Conservation (phyloP, 1,140 invertebrate species). For the Temnothorax longispinosus region DNA sequence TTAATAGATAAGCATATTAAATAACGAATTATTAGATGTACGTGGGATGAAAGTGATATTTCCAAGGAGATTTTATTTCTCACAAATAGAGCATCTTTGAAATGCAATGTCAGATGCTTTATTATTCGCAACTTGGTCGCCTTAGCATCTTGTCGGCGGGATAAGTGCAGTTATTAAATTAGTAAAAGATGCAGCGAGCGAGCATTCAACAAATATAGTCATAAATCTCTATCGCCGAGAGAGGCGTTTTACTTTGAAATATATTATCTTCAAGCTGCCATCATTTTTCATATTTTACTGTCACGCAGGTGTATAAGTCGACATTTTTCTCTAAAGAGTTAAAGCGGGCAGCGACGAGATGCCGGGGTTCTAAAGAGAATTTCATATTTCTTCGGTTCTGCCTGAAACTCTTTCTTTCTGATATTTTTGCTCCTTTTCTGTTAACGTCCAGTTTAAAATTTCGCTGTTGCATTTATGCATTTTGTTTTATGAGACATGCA, state of each 20-base stretch:
- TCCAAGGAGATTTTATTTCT: neutral
- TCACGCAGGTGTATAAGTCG: slow-evolving; percentile 5
- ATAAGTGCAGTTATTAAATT: slow-evolving; percentile 26
- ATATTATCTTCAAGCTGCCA: slow-evolving; percentile 14
- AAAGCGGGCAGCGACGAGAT: neutral
- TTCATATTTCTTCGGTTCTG: neutral
- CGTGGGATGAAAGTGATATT: neutral
- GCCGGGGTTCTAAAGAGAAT: slow-evolving; percentile 24
- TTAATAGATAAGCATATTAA: neutral
- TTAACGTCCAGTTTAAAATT: slow-evolving; percentile 11
- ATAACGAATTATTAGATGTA: neutral
- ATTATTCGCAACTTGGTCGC: slow-evolving; percentile 11
- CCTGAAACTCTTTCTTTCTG: neutral
- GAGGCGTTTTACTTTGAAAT: neutral
- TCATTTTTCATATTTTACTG: slow-evolving; percentile 46
- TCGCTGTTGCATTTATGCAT: slow-evolving; percentile 25
- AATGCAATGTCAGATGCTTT: neutral
- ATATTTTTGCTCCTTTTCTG: neutral
- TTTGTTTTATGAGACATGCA: slow-evolving; percentile 11
- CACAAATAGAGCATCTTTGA: neutral
- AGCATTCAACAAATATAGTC: slow-evolving; percentile 13
- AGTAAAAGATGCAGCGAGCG: neutral
- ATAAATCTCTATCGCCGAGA: slow-evolving; percentile 32
- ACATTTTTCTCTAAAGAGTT: slow-evolving; percentile 31
- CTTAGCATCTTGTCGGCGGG: neutral